Conservation (phyloP, 2,888 invertebrate genomes). For the Drosophila fulvimacula region DNA sequence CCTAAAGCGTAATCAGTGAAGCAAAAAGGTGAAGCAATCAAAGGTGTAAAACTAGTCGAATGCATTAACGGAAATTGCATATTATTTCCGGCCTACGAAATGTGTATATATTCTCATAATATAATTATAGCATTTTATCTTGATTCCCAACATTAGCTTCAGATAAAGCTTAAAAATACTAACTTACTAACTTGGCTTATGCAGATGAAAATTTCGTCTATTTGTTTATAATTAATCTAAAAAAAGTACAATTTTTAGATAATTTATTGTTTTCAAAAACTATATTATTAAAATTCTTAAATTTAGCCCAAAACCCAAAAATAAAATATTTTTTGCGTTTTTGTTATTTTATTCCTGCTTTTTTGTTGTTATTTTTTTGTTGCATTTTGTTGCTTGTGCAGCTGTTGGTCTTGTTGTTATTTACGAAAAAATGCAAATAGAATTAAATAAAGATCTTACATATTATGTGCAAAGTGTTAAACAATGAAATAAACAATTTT, state of each 20-base stretch:
- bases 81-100: not conserved
- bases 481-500: conserved; percentile 63
- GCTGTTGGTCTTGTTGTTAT: conserved; percentile 55
- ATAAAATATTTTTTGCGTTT: conserved; percentile 17
- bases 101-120: no score
- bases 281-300: not conserved
- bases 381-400: conserved; percentile 46
- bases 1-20: not conserved
- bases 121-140: no score
- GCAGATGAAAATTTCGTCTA: no score
- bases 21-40: not conserved
- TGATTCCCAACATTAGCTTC: not conserved
- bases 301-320: not conserved
- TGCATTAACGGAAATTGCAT: conserved; percentile 3
- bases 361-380: conserved; percentile 45
- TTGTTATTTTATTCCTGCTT: conserved; percentile 71
- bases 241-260: no score
- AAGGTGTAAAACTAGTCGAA: not conserved
- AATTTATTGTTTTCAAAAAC: no score
- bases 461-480: conserved; percentile 57
- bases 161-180: not conserved
- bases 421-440: conserved; percentile 62
- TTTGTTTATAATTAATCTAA: no score
- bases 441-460: conserved; percentile 56
- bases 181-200: not conserved